Conservation (phyloP, 2,113 vertebrate genomes). For the Gallinago undulata region DNA sequence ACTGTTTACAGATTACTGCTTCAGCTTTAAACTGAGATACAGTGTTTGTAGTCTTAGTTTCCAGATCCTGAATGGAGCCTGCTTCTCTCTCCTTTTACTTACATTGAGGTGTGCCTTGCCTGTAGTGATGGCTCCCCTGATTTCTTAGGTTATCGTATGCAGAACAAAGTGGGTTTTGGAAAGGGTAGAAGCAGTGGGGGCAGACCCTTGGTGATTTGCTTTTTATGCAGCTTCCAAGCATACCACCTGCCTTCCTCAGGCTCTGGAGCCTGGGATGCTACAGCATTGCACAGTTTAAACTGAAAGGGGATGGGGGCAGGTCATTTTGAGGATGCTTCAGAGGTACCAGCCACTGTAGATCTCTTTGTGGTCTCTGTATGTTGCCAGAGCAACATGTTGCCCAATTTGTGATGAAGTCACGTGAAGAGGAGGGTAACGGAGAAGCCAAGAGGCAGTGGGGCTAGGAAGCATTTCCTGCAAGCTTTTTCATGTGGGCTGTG, state of each 20-base stretch:
- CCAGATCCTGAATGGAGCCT: neutral
- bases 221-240: neutral
- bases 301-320: neutral
- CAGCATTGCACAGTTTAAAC: too few species aligned
- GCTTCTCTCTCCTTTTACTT: neutral
- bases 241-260: neutral
- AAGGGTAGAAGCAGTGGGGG: neutral
- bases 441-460: neutral
- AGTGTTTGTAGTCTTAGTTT: neutral
- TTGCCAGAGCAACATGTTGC: neutral
- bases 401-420: accelerated
- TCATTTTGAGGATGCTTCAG: neutral
- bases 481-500: neutral
- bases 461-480: neutral
- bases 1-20: neutral
- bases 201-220: neutral
- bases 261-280: neutral
- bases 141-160: neutral
- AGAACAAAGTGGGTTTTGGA: neutral
- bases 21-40: neutral
- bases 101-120: neutral
- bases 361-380: neutral
- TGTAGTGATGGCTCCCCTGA: accelerated
- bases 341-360: neutral
- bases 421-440: neutral